Base-by-base conservation (phyloP, 2,888 invertebrate species). In the Eutolmus rufibarbis region DNA sequence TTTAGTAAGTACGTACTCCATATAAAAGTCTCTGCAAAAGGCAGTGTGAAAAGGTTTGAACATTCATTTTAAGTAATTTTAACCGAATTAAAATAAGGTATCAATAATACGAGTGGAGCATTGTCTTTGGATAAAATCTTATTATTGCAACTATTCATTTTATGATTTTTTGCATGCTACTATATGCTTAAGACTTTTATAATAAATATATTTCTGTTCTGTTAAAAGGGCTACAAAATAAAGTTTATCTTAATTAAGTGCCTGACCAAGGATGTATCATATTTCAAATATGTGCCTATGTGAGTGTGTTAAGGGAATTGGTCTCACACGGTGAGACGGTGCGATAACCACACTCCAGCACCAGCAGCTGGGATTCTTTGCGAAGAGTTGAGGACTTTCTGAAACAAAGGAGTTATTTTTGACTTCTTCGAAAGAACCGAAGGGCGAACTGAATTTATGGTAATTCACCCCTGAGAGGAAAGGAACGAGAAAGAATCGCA, bases 331-430 rank as follows among this genome's bases (percentile, higher is more conserved):
- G n/a, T 19, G 51, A 8, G 19, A 51, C 51, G 51, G 51, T 51
- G n/a, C n/a, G 51, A n/a, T 51, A 51, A 51, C 51, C 51, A 51
- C 51, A 19, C 51, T 66, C 66, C 66, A 66, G 19, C 19, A 12
- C 66, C 8, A 23, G 66, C 66, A 66, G 66, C 66, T 74, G 74
- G 85, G 74, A 85, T 85, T 74, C 66, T 74, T 74, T 66, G 85
- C 14, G 66, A 31, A 85, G 85, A 37, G 85, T 74, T 74, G 74
- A 43, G 74, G 28, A 74, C 74, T 85, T 74, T 43, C 28, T 74
- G 40, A 23, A 51, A 85, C 74, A 85, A 85, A 74, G 40, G 74
- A 85, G 74, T 74, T 85, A 85, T 74, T 85, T 85, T 34, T 40
- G 85, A 37, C 51, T 19, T 37, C 74, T 31, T 74, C 31, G 57